phyloP scores from a whole-genome alignment of 1,140 invertebrate species.

The Liolophura sinensis region DNA sequence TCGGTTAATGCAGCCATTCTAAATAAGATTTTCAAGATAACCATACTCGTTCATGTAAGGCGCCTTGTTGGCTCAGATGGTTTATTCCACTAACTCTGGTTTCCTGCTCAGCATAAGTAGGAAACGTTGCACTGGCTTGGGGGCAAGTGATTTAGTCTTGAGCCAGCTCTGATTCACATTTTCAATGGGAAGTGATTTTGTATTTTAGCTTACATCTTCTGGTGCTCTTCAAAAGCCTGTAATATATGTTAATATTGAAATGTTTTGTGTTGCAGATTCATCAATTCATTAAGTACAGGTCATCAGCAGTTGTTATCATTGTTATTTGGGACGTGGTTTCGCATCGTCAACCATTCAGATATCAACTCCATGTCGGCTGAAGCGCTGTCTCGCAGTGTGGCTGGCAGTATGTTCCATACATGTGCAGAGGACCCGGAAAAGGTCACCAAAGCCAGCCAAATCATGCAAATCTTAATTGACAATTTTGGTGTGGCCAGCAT shows the following conservation, averaged over 20 bases:
- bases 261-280: constrained; percentile 69
- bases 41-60: not conserved
- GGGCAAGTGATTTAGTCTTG: not conserved
- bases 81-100: too few species aligned
- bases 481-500: constrained; percentile 94
- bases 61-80: too few species aligned
- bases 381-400: constrained; percentile 89
- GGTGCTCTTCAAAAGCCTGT: too few species aligned
- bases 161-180: not conserved
- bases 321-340: constrained; percentile 92
- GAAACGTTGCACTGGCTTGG: too few species aligned
- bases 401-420: constrained; percentile 94
- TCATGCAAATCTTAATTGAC: constrained; percentile 71
- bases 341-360: constrained; percentile 91
- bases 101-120: too few species aligned
- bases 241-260: constrained; percentile 1
- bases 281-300: constrained; percentile 82
- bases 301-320: constrained; percentile 92
- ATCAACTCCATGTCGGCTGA: constrained; percentile 86
- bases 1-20: not conserved
- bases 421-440: constrained; percentile 54
- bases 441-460: constrained; percentile 72
- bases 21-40: not conserved
- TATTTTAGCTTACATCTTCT: too few species aligned
- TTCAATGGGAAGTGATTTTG: too few species aligned